phyloP scores from a whole-genome alignment of 2,113 vertebrate species.

The Tragelaphus scriptus region DNA sequence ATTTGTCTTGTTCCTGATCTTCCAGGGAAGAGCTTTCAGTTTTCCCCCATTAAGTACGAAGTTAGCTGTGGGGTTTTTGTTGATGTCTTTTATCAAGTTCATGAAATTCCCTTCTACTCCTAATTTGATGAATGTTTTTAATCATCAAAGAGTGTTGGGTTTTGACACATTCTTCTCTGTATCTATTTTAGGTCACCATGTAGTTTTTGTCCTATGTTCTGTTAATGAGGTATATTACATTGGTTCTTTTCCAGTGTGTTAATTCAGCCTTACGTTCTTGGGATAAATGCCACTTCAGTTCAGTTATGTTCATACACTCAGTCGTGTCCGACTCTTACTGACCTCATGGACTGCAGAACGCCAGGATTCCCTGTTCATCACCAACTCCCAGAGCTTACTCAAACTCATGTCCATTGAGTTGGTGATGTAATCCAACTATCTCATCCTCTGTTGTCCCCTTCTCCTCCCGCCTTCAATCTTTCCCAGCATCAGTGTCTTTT shows the following conservation, averaged over 20 bases:
- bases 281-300: neutral
- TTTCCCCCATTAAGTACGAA: neutral
- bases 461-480: accelerated
- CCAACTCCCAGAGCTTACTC: neutral
- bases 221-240: neutral
- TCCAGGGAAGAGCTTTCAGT: neutral
- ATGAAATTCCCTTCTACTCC: neutral
- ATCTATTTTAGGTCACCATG: neutral
- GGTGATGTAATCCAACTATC: neutral
- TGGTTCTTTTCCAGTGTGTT: neutral
- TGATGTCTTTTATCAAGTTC: neutral
- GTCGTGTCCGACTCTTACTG: neutral
- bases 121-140: neutral
- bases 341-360: neutral
- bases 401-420: neutral
- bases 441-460: neutral
- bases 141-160: neutral
- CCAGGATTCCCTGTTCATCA: neutral
- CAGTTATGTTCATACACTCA: neutral
- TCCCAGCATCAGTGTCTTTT: neutral
- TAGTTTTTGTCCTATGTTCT: neutral
- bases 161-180: neutral
- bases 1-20: neutral
- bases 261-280: neutral
- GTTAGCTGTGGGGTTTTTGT: neutral